These are phyloP conservation scores for Hypanus sabinus DNA, from an alignment of 2,113 vertebrate species.

Conservation along the genomic window DNA sequence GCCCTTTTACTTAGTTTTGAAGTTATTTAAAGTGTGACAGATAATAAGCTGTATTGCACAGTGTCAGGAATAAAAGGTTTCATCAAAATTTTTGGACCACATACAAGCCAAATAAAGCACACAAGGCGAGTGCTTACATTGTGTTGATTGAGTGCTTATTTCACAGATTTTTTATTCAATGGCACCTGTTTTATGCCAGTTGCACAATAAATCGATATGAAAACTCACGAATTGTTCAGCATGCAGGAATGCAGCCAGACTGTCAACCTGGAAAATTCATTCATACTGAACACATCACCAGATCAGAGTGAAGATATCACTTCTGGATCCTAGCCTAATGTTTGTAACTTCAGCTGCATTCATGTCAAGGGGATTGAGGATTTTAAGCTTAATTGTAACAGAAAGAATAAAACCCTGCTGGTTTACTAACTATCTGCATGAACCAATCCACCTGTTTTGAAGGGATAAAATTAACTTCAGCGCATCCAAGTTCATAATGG, in stretches of 20 bases:
- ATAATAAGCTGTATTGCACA: not conserved
- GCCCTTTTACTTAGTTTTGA: not conserved
- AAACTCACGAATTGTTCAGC: not conserved
- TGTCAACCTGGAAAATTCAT: not conserved
- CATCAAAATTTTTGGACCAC: not conserved
- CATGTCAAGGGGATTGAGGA: too few relatives aligned
- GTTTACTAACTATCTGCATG: too few relatives aligned
- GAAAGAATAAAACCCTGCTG: not conserved
- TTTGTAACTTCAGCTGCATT: not conserved
- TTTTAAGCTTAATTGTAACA: not conserved
- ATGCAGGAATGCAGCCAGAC: not conserved
- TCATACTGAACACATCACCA: not conserved
- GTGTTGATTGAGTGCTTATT: not conserved
- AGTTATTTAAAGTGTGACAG: not conserved
- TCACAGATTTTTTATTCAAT: not conserved
- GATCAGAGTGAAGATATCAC: not conserved
- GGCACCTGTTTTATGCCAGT: not conserved
- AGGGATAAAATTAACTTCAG: too few relatives aligned
- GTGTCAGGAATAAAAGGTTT: not conserved
- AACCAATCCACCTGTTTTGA: too few relatives aligned
- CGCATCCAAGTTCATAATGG: too few relatives aligned
- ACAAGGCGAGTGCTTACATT: not conserved
- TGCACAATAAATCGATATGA: not conserved
- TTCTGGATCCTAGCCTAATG: not conserved
- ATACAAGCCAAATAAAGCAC: not conserved